Percentiles rank a stretch among this genome's conserved stretches.
These are phyloP conservation scores for Varanus salvator DNA, from an alignment of 2,113 vertebrate genomes.

Conservation along the genomic window DNA sequence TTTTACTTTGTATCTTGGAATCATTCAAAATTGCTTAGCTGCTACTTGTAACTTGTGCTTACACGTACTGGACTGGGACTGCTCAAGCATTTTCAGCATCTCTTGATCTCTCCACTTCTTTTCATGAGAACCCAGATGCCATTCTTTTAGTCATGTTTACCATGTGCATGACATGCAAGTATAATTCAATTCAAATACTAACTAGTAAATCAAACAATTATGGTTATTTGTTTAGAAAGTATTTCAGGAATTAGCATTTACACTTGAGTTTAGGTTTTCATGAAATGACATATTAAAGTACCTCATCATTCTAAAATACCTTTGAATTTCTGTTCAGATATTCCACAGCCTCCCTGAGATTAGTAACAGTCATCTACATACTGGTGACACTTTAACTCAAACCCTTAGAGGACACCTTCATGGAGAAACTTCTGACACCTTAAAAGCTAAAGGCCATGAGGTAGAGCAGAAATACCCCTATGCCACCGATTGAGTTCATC, in stretches of 20 bases:
- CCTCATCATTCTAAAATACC: neutral
- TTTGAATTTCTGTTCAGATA: neutral
- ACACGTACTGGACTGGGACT: neutral
- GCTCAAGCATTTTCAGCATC: neutral
- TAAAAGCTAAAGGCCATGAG: too few relatives aligned
- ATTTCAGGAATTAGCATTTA: neutral
- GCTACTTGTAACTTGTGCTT: neutral
- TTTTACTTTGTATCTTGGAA: neutral
- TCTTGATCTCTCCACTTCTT: neutral
- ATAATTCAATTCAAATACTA: constrained; percentile 11
- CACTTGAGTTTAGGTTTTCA: neutral
- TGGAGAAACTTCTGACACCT: too few relatives aligned
- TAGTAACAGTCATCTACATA: too few relatives aligned
- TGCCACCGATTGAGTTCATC: too few relatives aligned
- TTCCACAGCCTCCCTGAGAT: too few relatives aligned
- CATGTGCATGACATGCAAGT: neutral
- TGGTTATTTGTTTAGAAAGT: neutral
- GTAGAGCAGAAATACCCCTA: too few relatives aligned
- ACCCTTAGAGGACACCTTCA: too few relatives aligned
- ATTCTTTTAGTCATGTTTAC: neutral
- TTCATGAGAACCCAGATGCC: neutral
- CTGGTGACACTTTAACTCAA: too few relatives aligned
- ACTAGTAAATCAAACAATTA: neutral
- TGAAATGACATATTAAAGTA: neutral
- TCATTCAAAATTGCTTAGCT: neutral